Conservation (phyloP, 2,888 invertebrate species). For the Agrenia bidenticulata region DNA sequence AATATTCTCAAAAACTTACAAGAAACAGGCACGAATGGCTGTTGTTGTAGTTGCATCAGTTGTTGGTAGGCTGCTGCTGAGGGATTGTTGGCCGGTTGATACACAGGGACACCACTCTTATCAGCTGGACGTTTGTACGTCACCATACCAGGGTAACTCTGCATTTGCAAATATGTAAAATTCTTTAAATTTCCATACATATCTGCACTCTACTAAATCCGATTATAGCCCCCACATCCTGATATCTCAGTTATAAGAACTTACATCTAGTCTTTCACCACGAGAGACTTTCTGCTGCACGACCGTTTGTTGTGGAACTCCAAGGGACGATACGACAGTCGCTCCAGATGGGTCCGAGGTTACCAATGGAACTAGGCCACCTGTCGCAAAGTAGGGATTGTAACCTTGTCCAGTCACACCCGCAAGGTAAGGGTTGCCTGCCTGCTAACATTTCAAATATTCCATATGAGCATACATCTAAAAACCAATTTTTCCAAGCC, state of each 20-base stretch:
- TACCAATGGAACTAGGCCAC: conserved; percentile 86
- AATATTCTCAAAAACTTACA: conserved; percentile 71
- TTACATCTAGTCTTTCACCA: conserved; percentile 83
- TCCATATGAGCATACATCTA: conserved; percentile 42
- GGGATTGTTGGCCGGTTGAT: conserved; percentile 69
- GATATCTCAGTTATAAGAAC: conserved; percentile 55
- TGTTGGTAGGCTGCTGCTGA: conserved; percentile 79
- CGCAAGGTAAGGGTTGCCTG: conserved; percentile 53
- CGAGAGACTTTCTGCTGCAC: conserved; percentile 89
- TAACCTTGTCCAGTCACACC: conserved; percentile 67
- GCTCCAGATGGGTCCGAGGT: conserved; percentile 74
- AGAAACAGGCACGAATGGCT: conserved; percentile 97
- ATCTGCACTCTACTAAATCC: not conserved
- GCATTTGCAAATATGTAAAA: conserved; percentile 49
- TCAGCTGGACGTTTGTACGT: conserved; percentile 95
- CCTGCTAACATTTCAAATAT: conserved; percentile 33
- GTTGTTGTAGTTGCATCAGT: conserved; percentile 78
- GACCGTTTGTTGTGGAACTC: conserved; percentile 79
- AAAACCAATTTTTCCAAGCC: no score
- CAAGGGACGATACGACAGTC: conserved; percentile 76
- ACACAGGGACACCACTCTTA: conserved; percentile 94
- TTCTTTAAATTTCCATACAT: conserved; percentile 2
- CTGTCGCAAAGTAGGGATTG: conserved; percentile 86
- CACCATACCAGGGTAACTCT: conserved; percentile 94
- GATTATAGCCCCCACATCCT: not conserved